These are phyloP conservation scores for Dendrolimus kikuchii DNA, from an alignment of 1,140 invertebrate genomes.

Conservation along the genomic window DNA sequence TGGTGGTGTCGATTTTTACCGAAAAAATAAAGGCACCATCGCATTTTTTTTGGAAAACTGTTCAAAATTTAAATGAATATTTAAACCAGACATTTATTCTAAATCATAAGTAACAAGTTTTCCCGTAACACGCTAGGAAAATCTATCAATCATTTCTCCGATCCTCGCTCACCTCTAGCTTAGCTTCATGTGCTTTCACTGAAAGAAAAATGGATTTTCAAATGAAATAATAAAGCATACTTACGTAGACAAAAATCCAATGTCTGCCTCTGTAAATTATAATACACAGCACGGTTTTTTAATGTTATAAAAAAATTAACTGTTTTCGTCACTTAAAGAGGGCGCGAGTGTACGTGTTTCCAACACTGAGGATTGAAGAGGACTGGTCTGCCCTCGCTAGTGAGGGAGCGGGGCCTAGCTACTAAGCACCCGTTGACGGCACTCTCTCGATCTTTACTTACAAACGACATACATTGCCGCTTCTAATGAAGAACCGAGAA, in stretches of 20 bases:
- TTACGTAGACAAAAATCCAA: constrained; percentile 56
- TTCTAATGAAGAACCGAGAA: background rate
- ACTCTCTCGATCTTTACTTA: constrained; percentile 32
- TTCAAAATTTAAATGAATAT: no score
- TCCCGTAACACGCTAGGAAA: no score
- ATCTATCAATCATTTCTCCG: no score
- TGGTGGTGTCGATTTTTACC: no score
- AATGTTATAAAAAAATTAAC: constrained; percentile 36
- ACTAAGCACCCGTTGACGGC: constrained; percentile 27
- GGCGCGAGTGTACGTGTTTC: constrained; percentile 28
- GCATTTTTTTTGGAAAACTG: no score
- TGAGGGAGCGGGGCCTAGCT: constrained; percentile 48
- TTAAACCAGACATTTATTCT: no score
- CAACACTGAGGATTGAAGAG: constrained; percentile 30
- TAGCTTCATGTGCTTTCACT: constrained; percentile 25
- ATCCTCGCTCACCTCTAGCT: constrained; percentile 11
- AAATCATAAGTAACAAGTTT: no score
- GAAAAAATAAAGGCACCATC: no score
- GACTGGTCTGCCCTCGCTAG: constrained; percentile 48
- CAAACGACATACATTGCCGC: constrained; percentile 32
- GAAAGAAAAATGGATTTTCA: background rate
- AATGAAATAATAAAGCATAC: constrained; percentile 26
- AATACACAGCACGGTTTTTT: constrained; percentile 61
- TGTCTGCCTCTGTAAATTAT: constrained; percentile 24
- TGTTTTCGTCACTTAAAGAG: constrained; percentile 39